Conservation (phyloP, 1,140 invertebrate genomes). For the Vollenhovia emeryi region DNA sequence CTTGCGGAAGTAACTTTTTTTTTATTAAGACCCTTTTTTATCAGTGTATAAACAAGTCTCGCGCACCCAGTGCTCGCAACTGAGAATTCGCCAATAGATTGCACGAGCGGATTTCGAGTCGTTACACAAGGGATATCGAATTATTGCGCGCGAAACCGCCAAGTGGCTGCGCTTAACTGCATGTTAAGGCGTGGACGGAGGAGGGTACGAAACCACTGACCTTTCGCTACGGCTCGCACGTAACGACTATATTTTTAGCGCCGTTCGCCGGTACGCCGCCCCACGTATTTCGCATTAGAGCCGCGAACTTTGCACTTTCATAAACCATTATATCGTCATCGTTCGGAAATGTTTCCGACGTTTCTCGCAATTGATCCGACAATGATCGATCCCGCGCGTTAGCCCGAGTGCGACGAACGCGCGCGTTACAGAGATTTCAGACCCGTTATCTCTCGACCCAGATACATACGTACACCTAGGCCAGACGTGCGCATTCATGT, state of each 20-base stretch:
- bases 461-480: slow-evolving; percentile 14
- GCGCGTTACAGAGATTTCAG: background rate
- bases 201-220: slow-evolving; percentile 50
- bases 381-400: background rate
- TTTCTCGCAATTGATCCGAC: background rate
- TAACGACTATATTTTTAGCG: slow-evolving; percentile 45
- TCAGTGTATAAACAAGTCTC: too few species aligned
- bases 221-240: slow-evolving; percentile 17
- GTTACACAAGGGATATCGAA: background rate
- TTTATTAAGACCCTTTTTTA: too few species aligned
- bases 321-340: background rate
- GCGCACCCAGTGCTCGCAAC: too few species aligned
- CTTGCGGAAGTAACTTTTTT: too few species aligned
- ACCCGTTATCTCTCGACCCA: slow-evolving; percentile 30
- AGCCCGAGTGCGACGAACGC: background rate
- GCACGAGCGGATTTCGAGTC: background rate
- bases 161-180: slow-evolving; percentile 1
- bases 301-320: slow-evolving; percentile 40
- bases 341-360: background rate
- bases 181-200: background rate
- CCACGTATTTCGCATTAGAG: slow-evolving; percentile 31
- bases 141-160: background rate
- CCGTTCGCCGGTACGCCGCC: background rate
- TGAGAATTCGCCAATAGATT: background rate
- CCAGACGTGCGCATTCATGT: slow-evolving; percentile 9